phyloP scores from a whole-genome alignment of 23 tunicate species.

The Aplidium turbinatum region DNA sequence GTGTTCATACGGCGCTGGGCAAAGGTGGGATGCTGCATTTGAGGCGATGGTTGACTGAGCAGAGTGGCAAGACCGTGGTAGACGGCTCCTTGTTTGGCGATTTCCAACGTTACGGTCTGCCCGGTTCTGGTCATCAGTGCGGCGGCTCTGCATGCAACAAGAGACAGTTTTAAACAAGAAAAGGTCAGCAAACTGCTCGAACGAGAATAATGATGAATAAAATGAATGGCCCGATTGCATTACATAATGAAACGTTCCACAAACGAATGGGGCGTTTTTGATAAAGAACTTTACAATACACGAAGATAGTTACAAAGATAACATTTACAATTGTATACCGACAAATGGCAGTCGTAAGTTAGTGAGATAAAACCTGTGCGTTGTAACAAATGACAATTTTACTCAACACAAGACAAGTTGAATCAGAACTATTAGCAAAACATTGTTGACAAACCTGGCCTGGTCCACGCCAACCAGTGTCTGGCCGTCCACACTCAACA shows the following conservation, averaged over 20 bases:
- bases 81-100: slow-evolving; percentile 85
- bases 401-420: no score
- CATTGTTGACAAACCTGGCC: slow-evolving; percentile 41
- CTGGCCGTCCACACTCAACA: slow-evolving; percentile 84
- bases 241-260: no score
- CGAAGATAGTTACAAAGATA: background rate
- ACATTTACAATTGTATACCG: background rate
- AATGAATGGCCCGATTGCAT: no score
- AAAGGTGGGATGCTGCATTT: slow-evolving; percentile 18
- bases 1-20: slow-evolving; percentile 42
- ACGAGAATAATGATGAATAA: no score
- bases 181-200: background rate
- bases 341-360: background rate
- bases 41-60: slow-evolving; percentile 61
- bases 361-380: background rate
- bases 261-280: no score
- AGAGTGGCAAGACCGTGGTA: slow-evolving; percentile 78
- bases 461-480: slow-evolving; percentile 79
- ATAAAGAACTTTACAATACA: no score
- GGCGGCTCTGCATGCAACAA: slow-evolving; percentile 62
- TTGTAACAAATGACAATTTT: no score
- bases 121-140: slow-evolving; percentile 81
- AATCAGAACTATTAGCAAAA: background rate
- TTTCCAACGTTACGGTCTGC: slow-evolving; percentile 55
- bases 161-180: background rate